phyloP scores from a whole-genome alignment of 37 sponge, comb jelly and placozoan species.

The Geodia barretti region DNA sequence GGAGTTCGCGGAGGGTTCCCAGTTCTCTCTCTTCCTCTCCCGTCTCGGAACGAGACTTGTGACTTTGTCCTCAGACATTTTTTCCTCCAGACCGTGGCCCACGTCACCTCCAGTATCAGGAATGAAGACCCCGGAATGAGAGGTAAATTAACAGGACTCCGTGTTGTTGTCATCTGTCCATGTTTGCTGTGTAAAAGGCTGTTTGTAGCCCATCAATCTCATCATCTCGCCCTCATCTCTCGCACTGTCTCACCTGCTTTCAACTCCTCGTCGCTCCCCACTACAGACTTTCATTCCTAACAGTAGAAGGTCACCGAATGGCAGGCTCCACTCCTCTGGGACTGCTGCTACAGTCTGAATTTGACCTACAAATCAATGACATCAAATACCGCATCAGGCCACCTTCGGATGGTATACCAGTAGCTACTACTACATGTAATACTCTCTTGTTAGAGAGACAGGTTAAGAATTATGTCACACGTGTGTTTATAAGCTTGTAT shows the following conservation, averaged over 20 bases:
- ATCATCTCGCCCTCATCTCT: too few relatives aligned
- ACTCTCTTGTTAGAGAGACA: too few relatives aligned
- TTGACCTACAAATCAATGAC: constrained; percentile 82
- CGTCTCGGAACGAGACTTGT: constrained; percentile 80
- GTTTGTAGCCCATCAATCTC: too few relatives aligned
- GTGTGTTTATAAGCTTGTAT: not conserved
- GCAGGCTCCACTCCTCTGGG: constrained; percentile 76
- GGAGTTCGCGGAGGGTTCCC: constrained; percentile 62
- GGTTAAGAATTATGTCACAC: not conserved
- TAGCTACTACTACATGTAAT: too few relatives aligned
- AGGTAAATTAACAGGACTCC: too few relatives aligned
- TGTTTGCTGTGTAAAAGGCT: too few relatives aligned
- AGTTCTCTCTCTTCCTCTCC: constrained; percentile 73
- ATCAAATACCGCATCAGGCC: constrained; percentile 63
- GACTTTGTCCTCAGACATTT: constrained; percentile 76
- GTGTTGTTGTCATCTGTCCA: too few relatives aligned
- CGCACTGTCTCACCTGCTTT: constrained; percentile 2
- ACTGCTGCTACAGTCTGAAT: constrained; percentile 66
- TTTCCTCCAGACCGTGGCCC: constrained; percentile 64
- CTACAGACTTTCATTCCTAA: not conserved
- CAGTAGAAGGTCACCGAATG: constrained; percentile 60
- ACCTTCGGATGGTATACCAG: constrained; percentile 57
- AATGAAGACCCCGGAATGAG: constrained; percentile 44
- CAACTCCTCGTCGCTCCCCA: not conserved
- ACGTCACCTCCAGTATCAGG: constrained; percentile 51